Conservation (phyloP, 2,888 invertebrate genomes). For the Caenorhabditis imperialis region DNA sequence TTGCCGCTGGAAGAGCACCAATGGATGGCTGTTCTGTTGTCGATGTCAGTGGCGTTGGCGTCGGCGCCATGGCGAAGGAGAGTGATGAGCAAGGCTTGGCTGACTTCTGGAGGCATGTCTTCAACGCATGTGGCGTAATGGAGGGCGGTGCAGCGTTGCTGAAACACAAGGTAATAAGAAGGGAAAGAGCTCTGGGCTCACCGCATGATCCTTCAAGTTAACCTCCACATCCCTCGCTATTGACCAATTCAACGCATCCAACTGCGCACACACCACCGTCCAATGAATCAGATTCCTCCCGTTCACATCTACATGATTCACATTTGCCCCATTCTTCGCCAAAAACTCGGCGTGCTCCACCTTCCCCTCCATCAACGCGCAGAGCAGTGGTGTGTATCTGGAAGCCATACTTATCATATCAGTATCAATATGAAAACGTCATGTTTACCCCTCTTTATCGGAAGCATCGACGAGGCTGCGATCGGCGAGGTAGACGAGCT, state of each 20-base stretch:
- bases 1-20: constrained; percentile 99
- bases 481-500: constrained; percentile 85
- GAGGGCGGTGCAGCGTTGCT: constrained; percentile 92
- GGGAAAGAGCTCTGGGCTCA: constrained; percentile 7
- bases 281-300: constrained; percentile 96
- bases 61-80: constrained; percentile 82
- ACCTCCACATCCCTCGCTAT: constrained; percentile 63
- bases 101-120: constrained; percentile 63
- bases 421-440: not conserved
- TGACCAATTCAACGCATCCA: constrained; percentile 64
- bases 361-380: constrained; percentile 94
- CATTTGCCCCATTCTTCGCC: constrained; percentile 88
- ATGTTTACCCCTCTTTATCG: constrained; percentile 87
- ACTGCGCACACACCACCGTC: constrained; percentile 85
- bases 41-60: constrained; percentile 90
- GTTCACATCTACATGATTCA: constrained; percentile 92
- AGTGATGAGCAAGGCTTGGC: constrained; percentile 66
- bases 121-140: constrained; percentile 95
- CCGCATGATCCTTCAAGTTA: constrained; percentile 57
- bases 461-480: constrained; percentile 88
- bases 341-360: constrained; percentile 89
- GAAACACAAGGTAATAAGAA: not conserved
- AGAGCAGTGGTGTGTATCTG: constrained; percentile 89
- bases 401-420: too few relatives aligned
- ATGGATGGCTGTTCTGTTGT: constrained; percentile 91